Percentiles rank a stretch among this genome's conserved stretches.
Conservation (phyloP, 2,888 invertebrate species). For the Schizotus pectinicornis region DNA sequence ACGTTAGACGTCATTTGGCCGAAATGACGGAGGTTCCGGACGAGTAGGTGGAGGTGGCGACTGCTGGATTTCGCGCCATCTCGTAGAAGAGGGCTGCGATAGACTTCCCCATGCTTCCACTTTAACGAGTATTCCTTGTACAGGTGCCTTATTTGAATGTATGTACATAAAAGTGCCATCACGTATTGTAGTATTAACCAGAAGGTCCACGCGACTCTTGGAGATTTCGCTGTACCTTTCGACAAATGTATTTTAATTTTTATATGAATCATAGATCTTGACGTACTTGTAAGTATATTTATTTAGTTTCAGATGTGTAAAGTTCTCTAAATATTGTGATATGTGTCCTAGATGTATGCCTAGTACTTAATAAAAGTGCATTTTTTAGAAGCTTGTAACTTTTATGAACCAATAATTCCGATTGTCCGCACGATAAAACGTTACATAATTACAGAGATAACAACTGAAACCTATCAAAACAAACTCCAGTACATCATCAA, state of each 20-base stretch:
- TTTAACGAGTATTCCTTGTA: constrained; percentile 11
- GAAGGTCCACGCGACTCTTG: neutral
- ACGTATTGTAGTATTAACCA: constrained; percentile 1
- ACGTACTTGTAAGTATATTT: constrained; percentile 15
- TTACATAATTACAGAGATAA: too few species aligned
- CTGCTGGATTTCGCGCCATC: constrained; percentile 7
- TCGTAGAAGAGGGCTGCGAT: constrained; percentile 15
- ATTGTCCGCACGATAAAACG: too few species aligned
- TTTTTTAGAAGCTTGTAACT: neutral
- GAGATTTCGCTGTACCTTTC: neutral
- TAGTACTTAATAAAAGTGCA: constrained; percentile 7
- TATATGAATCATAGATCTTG: constrained; percentile 9
- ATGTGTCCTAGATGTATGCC: constrained; percentile 14
- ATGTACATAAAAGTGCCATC: constrained; percentile 30
- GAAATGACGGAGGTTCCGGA: neutral
- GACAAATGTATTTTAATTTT: constrained; percentile 8
- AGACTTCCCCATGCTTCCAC: constrained; percentile 10
- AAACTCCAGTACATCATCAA: too few species aligned
- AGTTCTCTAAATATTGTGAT: constrained; percentile 23
- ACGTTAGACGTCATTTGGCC: neutral
- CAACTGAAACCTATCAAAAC: too few species aligned
- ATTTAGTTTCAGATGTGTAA: constrained; percentile 14
- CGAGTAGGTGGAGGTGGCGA: neutral
- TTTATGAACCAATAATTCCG: too few species aligned
- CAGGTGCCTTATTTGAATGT: constrained; percentile 17